These are phyloP conservation scores for Styela clava DNA, from an alignment of 23 tunicate species.

Conservation along the genomic window DNA sequence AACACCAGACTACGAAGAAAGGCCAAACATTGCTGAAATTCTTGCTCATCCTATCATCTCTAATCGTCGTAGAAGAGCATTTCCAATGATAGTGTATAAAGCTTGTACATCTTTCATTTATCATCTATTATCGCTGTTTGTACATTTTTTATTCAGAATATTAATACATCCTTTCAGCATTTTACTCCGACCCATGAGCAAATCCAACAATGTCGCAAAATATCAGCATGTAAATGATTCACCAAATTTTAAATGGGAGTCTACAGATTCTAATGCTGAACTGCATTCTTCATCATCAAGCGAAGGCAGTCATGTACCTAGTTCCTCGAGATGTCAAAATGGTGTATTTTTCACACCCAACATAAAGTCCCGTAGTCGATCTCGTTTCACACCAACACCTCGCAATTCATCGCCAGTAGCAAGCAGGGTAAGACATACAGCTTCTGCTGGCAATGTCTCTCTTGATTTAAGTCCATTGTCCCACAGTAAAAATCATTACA, in stretches of 20 bases:
- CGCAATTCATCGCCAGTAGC: slow-evolving; percentile 66
- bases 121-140: neutral
- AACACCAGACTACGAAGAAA: slow-evolving; percentile 44
- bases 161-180: slow-evolving; percentile 1
- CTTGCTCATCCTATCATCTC: slow-evolving; percentile 46
- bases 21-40: slow-evolving; percentile 50
- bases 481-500: neutral
- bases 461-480: slow-evolving; percentile 70
- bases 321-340: neutral
- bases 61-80: neutral
- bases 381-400: slow-evolving; percentile 42
- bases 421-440: slow-evolving; percentile 3
- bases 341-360: slow-evolving; percentile 47
- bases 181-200: neutral
- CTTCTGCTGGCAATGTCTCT: slow-evolving; percentile 8
- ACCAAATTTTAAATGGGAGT: slow-evolving; percentile 18
- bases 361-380: slow-evolving; percentile 7
- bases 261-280: neutral
- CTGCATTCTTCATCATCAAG: neutral
- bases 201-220: neutral
- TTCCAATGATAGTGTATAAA: neutral
- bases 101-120: neutral
- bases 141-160: neutral
- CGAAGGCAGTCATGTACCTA: slow-evolving; percentile 2
- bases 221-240: neutral